These are phyloP conservation scores for Marcusenius ussheri DNA, from an alignment of 2,113 vertebrate species.

Conservation along the genomic window DNA sequence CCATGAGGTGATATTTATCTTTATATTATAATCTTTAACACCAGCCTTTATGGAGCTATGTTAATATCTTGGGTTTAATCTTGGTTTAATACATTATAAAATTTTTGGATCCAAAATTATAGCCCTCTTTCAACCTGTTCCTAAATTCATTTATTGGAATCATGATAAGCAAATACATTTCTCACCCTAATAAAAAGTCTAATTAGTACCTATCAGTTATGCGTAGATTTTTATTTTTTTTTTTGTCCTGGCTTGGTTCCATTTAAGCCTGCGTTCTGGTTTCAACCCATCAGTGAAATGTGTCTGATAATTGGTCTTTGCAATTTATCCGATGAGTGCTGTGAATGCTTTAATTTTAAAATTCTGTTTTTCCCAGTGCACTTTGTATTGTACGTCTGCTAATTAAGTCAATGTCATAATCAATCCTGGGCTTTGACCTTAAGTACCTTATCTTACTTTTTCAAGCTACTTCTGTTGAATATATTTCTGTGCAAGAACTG, in stretches of 20 bases:
- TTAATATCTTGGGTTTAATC: not conserved
- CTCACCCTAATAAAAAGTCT: not conserved
- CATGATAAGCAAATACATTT: not conserved
- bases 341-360: not conserved
- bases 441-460: not conserved
- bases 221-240: not conserved
- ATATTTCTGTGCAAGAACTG: not conserved
- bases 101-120: not conserved
- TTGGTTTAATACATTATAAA: not conserved
- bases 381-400: not conserved
- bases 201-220: slow-evolving; percentile 1
- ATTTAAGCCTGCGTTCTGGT: not conserved
- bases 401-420: not conserved
- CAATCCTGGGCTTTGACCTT: slow-evolving; percentile 3
- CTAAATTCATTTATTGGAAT: not conserved
- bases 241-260: not conserved
- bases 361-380: not conserved
- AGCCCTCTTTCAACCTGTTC: not conserved
- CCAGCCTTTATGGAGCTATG: not conserved
- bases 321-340: not conserved
- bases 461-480: slow-evolving; percentile 13
- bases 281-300: not conserved
- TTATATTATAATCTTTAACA: not conserved
- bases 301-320: not conserved
- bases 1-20: not conserved